phyloP scores from a whole-genome alignment of 2,888 invertebrate species.

The Pasiphila rectangulata region DNA sequence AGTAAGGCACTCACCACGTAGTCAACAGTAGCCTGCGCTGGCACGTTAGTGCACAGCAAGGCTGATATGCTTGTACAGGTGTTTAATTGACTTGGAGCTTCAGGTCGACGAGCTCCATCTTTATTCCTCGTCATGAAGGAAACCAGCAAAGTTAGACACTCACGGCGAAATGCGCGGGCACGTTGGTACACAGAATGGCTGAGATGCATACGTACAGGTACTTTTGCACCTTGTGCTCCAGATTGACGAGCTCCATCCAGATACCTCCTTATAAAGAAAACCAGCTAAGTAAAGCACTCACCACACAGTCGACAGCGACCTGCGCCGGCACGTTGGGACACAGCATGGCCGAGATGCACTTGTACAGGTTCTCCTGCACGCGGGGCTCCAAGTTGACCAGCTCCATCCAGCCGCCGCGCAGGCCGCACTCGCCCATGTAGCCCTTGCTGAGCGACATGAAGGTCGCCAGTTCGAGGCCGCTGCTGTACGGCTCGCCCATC shows the following conservation, averaged over 20 bases:
- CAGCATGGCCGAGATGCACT: conserved; percentile 93
- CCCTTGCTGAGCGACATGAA: conserved; percentile 99
- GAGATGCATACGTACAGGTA: conserved; percentile 91
- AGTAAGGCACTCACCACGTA: conserved; percentile 80
- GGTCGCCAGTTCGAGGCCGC: conserved; percentile 91
- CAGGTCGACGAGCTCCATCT: too few relatives aligned
- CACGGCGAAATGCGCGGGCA: conserved; percentile 89
- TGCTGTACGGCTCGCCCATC: conserved; percentile 92
- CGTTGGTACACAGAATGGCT: conserved; percentile 93
- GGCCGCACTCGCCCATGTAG: conserved; percentile 96
- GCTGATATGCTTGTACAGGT: conserved; percentile 95
- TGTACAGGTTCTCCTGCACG: conserved; percentile 85
- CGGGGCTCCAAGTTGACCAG: conserved; percentile 90
- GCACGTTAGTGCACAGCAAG: conserved; percentile 91
- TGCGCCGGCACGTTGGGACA: conserved; percentile 97
- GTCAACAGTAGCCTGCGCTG: conserved; percentile 94
- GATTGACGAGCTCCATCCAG: conserved; percentile 92
- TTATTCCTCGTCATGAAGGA: too few relatives aligned
- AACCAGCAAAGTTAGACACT: conserved; percentile 72
- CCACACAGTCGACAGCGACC: conserved; percentile 94
- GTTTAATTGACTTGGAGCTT: too few relatives aligned
- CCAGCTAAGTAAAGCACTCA: conserved; percentile 54
- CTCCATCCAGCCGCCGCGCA: conserved; percentile 97
- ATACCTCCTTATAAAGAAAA: too few relatives aligned
- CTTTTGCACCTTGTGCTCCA: conserved; percentile 87